Evolutionary conservation across 2,888 invertebrate genomes (phyloP).

Genomic region (Podotricha telesiphe): DNA sequence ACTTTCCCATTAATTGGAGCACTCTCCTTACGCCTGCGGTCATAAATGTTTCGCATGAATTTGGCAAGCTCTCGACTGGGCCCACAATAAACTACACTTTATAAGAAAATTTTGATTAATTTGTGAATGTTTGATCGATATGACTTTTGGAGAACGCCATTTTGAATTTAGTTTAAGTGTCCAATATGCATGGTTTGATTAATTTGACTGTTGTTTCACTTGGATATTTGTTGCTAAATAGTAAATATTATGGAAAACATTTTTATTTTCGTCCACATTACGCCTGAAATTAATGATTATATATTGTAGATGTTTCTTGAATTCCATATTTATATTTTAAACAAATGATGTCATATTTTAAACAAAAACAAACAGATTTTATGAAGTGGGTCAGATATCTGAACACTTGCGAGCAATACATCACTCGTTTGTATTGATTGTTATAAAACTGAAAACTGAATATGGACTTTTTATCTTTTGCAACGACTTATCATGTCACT

Average conservation of each 20-base stretch:
- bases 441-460: neutral
- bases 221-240: no score
- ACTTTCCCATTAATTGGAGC: slow-evolving; percentile 18
- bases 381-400: neutral
- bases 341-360: neutral
- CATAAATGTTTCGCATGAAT: slow-evolving; percentile 20
- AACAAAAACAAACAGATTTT: neutral
- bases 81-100: neutral
- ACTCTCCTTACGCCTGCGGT: slow-evolving; percentile 18
- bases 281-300: no score
- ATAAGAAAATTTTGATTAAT: slow-evolving; percentile 20
- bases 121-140: slow-evolving; percentile 9
- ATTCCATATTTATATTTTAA: neutral
- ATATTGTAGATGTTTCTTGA: no score
- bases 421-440: neutral
- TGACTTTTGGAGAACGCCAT: neutral
- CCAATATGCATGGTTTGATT: neutral
- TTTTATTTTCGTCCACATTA: no score
- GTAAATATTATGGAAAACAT: no score
- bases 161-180: slow-evolving; percentile 1
- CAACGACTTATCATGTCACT: no score
- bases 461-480: no score
- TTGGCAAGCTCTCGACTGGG: slow-evolving; percentile 17
- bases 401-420: neutral
- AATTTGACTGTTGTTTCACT: no score